Evolutionary conservation across 2,113 vertebrate species (phyloP).

Genomic region (Leiothrix lutea): DNA sequence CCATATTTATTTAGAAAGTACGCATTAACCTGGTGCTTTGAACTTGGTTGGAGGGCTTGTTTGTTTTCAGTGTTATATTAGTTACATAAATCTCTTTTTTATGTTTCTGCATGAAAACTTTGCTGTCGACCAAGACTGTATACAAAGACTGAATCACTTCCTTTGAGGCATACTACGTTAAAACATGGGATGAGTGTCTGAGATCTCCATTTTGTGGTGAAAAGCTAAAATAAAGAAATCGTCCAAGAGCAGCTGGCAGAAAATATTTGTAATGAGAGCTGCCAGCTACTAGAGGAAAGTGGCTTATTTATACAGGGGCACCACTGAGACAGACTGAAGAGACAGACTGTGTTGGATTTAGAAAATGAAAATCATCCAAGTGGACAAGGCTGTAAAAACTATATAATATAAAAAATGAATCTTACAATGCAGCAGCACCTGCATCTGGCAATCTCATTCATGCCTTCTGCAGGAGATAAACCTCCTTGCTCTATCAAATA

Average conservation of each 20-base stretch:
- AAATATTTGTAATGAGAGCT: slow-evolving; percentile 57
- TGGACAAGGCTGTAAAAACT: slow-evolving; percentile 51
- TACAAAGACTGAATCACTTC: slow-evolving; percentile 50
- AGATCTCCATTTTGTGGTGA: slow-evolving; percentile 54
- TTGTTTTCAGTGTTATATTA: slow-evolving; percentile 62
- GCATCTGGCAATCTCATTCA: slow-evolving; percentile 44
- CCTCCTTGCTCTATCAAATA: slow-evolving; percentile 48
- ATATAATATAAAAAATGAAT: slow-evolving; percentile 2
- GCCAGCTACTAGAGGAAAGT: slow-evolving; percentile 52
- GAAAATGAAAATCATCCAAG: slow-evolving; percentile 44
- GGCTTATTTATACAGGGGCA: slow-evolving; percentile 57
- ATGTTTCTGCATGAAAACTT: slow-evolving; percentile 41
- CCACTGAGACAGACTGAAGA: slow-evolving; percentile 51
- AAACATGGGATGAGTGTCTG: slow-evolving; percentile 37
- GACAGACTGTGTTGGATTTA: slow-evolving; percentile 11
- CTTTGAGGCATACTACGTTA: slow-evolving; percentile 42
- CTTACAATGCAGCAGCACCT: slow-evolving; percentile 18
- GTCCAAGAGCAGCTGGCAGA: slow-evolving; percentile 62
- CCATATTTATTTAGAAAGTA: slow-evolving; percentile 51
- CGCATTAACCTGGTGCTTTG: slow-evolving; percentile 50
- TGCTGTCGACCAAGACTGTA: background rate
- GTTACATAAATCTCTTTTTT: slow-evolving; percentile 60
- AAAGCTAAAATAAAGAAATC: slow-evolving; percentile 63
- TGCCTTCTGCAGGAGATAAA: slow-evolving; percentile 43
- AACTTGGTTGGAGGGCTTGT: slow-evolving; percentile 62